Evolutionary conservation across 2,888 invertebrate species (phyloP).

Genomic region (Hydraecia micacea): DNA sequence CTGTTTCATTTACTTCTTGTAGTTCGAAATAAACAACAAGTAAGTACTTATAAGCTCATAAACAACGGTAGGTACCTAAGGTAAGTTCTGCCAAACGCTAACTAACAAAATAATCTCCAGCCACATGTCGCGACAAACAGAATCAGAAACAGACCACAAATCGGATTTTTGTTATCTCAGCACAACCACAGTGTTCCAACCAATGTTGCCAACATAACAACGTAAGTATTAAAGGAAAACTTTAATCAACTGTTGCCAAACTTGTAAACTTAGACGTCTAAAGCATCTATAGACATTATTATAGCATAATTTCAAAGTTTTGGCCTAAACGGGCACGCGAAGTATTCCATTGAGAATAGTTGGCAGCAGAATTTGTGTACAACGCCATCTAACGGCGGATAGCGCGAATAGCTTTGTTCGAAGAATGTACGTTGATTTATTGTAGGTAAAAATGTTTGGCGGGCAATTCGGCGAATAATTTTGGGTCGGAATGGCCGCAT

Average conservation of each 20-base stretch:
- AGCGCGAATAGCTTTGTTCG: constrained; percentile 67
- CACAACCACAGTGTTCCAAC: constrained; percentile 50
- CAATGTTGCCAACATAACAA: constrained; percentile 56
- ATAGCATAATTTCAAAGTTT: constrained; percentile 82
- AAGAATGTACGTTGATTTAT: constrained; percentile 70
- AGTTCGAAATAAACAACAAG: neutral
- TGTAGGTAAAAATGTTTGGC: constrained; percentile 62
- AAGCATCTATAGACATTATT: constrained; percentile 69
- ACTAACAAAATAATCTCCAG: constrained; percentile 43
- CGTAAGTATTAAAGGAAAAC: constrained; percentile 63
- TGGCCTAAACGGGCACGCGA: constrained; percentile 57
- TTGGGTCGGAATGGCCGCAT: constrained; percentile 53
- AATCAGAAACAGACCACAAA: constrained; percentile 59
- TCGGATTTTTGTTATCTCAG: constrained; percentile 65
- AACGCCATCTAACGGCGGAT: constrained; percentile 81
- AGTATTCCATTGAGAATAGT: constrained; percentile 75
- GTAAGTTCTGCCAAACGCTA: constrained; percentile 27
- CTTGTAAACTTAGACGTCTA: constrained; percentile 67
- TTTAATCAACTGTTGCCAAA: constrained; percentile 80
- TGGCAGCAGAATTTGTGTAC: constrained; percentile 70
- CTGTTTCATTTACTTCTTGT: neutral
- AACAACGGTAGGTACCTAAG: neutral
- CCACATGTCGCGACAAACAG: constrained; percentile 39
- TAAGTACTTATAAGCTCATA: constrained; percentile 19
- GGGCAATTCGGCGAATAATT: constrained; percentile 55